Conservation (phyloP, 2,888 invertebrate genomes). For the Mythimna loreyi region DNA sequence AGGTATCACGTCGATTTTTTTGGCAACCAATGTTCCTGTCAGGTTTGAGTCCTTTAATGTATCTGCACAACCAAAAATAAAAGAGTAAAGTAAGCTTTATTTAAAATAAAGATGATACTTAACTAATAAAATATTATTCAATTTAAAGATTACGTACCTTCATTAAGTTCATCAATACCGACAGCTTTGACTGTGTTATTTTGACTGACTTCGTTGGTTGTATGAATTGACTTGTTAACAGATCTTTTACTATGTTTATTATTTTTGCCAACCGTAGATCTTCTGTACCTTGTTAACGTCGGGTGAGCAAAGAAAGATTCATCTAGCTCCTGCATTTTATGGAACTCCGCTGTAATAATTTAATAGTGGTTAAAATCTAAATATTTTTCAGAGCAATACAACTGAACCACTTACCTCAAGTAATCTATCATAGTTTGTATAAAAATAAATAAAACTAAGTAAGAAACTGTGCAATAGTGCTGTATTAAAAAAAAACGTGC, state of each 20-base stretch:
- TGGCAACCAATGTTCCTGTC: slow-evolving; percentile 78
- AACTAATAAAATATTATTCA: background rate
- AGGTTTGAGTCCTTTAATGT: slow-evolving; percentile 75
- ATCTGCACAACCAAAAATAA: slow-evolving; percentile 71
- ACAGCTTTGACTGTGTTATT: slow-evolving; percentile 78
- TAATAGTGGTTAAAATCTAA: slow-evolving; percentile 16
- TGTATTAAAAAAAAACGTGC: slow-evolving; percentile 65
- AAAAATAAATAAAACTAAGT: slow-evolving; percentile 46
- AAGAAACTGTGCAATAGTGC: slow-evolving; percentile 57
- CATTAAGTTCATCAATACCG: slow-evolving; percentile 81
- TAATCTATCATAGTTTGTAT: background rate
- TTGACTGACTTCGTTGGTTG: slow-evolving; percentile 18
- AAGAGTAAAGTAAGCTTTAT: background rate
- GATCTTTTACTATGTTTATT: slow-evolving; percentile 43
- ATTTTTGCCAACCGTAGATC: slow-evolving; percentile 70
- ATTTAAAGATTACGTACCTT: slow-evolving; percentile 70
- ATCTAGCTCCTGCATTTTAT: slow-evolving; percentile 48
- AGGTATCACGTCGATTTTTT: slow-evolving; percentile 68
- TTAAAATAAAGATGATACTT: background rate
- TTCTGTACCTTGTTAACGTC: slow-evolving; percentile 60
- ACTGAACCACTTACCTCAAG: slow-evolving; percentile 35
- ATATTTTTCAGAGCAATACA: slow-evolving; percentile 1
- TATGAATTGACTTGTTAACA: slow-evolving; percentile 17
- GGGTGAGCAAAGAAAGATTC: slow-evolving; percentile 5
- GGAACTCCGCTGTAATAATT: slow-evolving; percentile 57